phyloP scores from a whole-genome alignment of 2,888 invertebrate genomes.

The Peribatodes rhomboidaria region DNA sequence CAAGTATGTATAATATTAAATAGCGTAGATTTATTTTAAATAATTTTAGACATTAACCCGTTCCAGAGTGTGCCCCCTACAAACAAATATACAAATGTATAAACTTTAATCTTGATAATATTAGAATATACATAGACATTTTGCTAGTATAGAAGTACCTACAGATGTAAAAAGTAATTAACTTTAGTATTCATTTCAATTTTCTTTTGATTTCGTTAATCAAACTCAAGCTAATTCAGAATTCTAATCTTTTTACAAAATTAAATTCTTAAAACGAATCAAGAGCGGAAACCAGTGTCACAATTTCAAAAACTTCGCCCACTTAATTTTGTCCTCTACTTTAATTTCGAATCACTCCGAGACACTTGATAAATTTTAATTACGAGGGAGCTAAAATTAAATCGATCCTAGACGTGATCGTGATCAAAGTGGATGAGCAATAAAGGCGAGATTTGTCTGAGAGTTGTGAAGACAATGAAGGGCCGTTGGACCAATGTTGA shows the following conservation, averaged over 20 bases:
- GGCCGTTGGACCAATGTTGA: constrained; percentile 19
- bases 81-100: too few relatives aligned
- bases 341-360: constrained; percentile 46
- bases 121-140: too few relatives aligned
- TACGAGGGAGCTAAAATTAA: constrained; percentile 69
- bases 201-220: background rate
- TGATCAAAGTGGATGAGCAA: constrained; percentile 72
- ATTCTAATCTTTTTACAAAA: background rate
- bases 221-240: background rate
- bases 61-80: too few relatives aligned
- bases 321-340: constrained; percentile 44
- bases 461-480: constrained; percentile 60
- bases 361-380: constrained; percentile 69
- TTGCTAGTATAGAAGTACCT: too few relatives aligned
- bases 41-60: too few relatives aligned
- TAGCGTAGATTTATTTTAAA: too few relatives aligned
- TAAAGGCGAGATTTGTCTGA: constrained; percentile 77
- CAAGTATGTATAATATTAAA: too few relatives aligned
- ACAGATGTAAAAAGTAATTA: too few relatives aligned
- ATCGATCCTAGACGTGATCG: constrained; percentile 71
- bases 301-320: constrained; percentile 21
- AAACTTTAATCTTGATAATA: too few relatives aligned
- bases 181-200: too few relatives aligned
- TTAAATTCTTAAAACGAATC: constrained; percentile 12
- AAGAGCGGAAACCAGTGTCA: constrained; percentile 5